Base-by-base conservation (phyloP, 1,140 invertebrate species). In the Vanessa tameamea region DNA sequence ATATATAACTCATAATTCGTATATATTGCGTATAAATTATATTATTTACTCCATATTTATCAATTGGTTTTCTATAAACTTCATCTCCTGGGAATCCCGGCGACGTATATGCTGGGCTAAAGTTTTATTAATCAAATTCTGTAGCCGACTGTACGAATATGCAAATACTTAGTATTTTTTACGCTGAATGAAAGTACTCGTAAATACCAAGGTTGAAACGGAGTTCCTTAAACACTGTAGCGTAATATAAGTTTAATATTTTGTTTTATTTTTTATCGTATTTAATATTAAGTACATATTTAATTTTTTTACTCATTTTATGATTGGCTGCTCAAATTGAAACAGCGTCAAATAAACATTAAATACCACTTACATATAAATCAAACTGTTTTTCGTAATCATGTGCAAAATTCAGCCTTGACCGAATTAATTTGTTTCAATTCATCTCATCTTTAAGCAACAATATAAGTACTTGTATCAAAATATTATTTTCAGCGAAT, bases 151-250 rank as follows among this genome's bases (percentile, higher is more conserved):
- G 23, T 26, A 57, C 14, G 37, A 14, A 53, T 71, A 71, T 71
- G 69, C 69, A 72, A 72, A 72, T 72, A n/a, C n/a, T n/a, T n/a
- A 15, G 37, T 47, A 50, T 64, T 72, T 72, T 72, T 72, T 64
- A 64, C 69, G 63, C 20, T 14, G 50, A 64, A 72, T 43, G 69
- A 72, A 72, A 72, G 69, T 72, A 14, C 26, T n/a, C 63, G 31
- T 72, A 72, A 72, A 72, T 72, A 72, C 63, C 69, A 72, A 72
- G 69, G 69, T 50, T 43, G 50, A 23, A 11, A 8, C 20, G n/a
- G 63, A 72, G 69, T 72, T 72, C 69, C 69, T 61, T 50, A 57
- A 72, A 72, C 37, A 71, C 5, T 23, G 3, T 13, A 57, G n/a
- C 12, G 55, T 23, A 57, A n/a, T n/a, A 4, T 20, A 12, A 26